These are phyloP conservation scores for Cosmopolites sordidus DNA, from an alignment of 2,888 invertebrate species.

Conservation along the genomic window DNA sequence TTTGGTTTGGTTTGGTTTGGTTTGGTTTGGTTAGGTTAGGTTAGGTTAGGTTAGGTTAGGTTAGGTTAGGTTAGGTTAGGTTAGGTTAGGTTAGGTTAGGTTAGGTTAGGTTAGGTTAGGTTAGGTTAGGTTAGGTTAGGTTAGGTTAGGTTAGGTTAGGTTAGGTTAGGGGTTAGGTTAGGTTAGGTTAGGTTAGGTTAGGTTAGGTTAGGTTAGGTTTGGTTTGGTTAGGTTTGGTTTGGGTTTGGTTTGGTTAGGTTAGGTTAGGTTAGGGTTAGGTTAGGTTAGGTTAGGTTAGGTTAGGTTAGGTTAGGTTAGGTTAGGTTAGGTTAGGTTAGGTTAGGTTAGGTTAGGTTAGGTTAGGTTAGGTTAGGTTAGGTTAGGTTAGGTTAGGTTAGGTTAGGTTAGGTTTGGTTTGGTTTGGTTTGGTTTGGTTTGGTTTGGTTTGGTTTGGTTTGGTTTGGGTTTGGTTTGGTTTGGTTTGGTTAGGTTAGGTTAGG, in stretches of 20 bases:
- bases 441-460: no score
- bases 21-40: background rate
- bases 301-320: background rate
- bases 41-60: constrained; percentile 6
- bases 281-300: no score
- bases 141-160: no score
- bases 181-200: no score
- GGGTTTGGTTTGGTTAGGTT: no score
- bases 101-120: constrained; percentile 6
- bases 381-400: constrained; percentile 4
- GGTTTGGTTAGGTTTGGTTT: no score
- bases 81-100: constrained; percentile 8
- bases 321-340: background rate
- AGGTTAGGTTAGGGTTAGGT: no score
- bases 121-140: no score
- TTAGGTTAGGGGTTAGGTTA: no score
- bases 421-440: constrained; percentile 2
- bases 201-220: no score
- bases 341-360: constrained; percentile 5
- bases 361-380: constrained; percentile 5
- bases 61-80: constrained; percentile 8
- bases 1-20: no score
- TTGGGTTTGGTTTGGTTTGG: background rate
- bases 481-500: constrained; percentile 4
- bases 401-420: constrained; percentile 3